Conservation (phyloP, 2,113 vertebrate species). For the Rhinopomastus cyanomelas region DNA sequence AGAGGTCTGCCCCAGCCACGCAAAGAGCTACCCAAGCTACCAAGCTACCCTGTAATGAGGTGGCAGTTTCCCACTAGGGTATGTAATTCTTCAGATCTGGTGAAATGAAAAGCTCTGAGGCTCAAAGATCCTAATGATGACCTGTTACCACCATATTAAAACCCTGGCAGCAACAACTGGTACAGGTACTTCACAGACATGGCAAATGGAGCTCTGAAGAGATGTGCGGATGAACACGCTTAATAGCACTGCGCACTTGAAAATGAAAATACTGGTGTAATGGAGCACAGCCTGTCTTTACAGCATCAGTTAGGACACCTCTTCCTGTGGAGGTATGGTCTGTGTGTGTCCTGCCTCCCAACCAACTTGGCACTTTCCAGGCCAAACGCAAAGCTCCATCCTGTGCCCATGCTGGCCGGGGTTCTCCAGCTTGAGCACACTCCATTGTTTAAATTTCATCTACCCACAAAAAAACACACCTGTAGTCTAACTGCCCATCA, state of each 20-base stretch:
- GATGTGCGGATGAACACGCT: accelerated
- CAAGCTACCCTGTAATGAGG: background rate
- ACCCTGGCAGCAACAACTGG: background rate
- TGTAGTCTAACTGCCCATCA: background rate
- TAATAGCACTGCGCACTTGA: background rate
- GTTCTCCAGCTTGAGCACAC: background rate
- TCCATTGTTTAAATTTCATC: background rate
- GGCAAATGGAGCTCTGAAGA: background rate
- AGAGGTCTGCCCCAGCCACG: accelerated
- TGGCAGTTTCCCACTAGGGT: background rate
- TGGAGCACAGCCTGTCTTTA: background rate
- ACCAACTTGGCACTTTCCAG: background rate
- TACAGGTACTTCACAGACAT: background rate
- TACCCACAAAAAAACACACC: background rate
- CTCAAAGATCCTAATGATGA: background rate
- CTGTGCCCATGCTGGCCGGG: accelerated
- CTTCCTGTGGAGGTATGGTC: background rate
- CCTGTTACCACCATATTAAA: background rate
- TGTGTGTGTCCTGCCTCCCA: background rate
- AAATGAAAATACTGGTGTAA: accelerated
- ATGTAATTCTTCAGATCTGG: background rate
- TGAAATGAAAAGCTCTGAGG: background rate
- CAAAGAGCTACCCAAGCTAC: background rate
- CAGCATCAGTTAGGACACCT: accelerated
- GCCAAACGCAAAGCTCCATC: background rate